Base-by-base conservation (phyloP, 1,140 invertebrate species). In the Apis cerana region DNA sequence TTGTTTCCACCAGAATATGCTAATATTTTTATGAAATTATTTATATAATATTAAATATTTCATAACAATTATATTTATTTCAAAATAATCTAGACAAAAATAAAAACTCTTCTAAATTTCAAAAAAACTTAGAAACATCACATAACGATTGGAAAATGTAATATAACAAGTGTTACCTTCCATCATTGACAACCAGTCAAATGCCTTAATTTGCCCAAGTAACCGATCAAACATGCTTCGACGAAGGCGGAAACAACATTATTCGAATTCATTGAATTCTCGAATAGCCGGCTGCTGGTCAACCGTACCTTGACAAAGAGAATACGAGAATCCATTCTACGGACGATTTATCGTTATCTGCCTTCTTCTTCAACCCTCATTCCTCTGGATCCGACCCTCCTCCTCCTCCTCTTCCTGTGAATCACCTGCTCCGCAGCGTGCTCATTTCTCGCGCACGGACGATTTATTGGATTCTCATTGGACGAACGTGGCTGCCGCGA, bases 391-490 rank as follows among this genome's bases (percentile, higher is more conserved):
- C 59, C 19, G 59, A 13, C 52, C 54, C 13, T 54, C 54, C 54
- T 54, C 13, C 15, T 56, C 15, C 19, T 76, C 76, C 56, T 33
- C 78, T 56, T 27, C 72, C 7, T 43, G 33, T 43, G 78, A 65
- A 80, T 75, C 70, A 65, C 50, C 59, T 67, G 48, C 59, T 19
- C 33, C 15, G 10, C 54, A 23, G 7, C 71, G 54, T 65, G 74
- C 56, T 76, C 72, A 79, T 87, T 86, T 87, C 80, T 85, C 82
- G 75, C 75, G 79, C 79, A 75, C 65, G 77, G 75, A 85, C 79
- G 80, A 88, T 88, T 88, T 88, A 88, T 88, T 74, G 86, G 79
- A 88, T 88, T 88, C 79, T 88, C 86, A 88, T 88, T 82, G 75
- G 79, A 61, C 71, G 83, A 82, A 71, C 87, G 80, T 88, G 67